Percentiles rank a stretch among this genome's conserved stretches.
Evolutionary conservation across 2,888 invertebrate species (phyloP).

Genomic region (Drosophila multiciliata): DNA sequence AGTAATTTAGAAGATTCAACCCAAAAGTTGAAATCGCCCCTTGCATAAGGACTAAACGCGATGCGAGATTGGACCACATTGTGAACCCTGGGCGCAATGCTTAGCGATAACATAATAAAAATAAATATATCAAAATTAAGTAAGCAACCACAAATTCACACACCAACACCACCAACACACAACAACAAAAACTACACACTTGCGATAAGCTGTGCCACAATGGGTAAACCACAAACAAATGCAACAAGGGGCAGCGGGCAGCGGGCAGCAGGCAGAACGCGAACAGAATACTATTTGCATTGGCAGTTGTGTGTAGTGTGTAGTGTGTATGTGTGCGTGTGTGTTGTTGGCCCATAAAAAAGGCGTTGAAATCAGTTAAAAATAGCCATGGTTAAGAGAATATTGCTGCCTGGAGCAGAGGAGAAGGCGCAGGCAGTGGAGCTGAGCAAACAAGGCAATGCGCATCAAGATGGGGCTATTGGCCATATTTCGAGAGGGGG

Average conservation of each 20-base stretch:
- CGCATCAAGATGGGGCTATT: slow-evolving; percentile 50
- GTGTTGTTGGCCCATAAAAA: slow-evolving; percentile 57
- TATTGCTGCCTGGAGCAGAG: slow-evolving; percentile 16
- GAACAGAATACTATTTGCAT: slow-evolving; percentile 23
- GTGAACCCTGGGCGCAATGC: slow-evolving; percentile 23
- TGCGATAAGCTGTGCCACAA: slow-evolving; percentile 49
- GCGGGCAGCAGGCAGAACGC: slow-evolving; percentile 17
- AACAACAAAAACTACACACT: slow-evolving; percentile 40
- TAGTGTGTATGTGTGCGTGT: neutral
- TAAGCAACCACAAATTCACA: slow-evolving; percentile 67
- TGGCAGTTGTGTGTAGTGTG: neutral
- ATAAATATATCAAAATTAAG: slow-evolving; percentile 81
- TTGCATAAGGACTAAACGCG: neutral
- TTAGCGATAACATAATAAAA: slow-evolving; percentile 57
- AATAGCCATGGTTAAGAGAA: slow-evolving; percentile 49
- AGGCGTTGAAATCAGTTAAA: slow-evolving; percentile 72
- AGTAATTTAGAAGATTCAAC: neutral
- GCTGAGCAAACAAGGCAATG: slow-evolving; percentile 39
- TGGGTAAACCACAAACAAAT: slow-evolving; percentile 31
- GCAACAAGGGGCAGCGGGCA: slow-evolving; percentile 3
- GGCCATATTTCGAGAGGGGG: slow-evolving; percentile 10
- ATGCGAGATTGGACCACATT: neutral
- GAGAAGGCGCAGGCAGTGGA: neutral
- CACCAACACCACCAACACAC: slow-evolving; percentile 42
- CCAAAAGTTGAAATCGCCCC: neutral